A percentile compares a stretch with the other conserved stretches of the same genome.
phyloP scores from a whole-genome alignment of 2,797 vertebrate genomes.

The Tolypeutes matacus region DNA sequence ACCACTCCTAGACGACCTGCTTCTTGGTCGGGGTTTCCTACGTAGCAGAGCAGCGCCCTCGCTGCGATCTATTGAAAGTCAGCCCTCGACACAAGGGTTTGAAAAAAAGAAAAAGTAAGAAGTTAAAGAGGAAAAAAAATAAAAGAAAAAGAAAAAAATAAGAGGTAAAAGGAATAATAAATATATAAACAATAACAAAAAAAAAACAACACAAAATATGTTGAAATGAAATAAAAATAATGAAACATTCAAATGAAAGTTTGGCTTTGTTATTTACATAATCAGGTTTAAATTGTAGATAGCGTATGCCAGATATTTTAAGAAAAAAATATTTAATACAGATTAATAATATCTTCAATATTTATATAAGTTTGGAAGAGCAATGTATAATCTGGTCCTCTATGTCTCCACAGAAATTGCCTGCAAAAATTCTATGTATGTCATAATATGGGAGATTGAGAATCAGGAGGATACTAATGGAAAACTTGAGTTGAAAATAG shows the following conservation, averaged over 20 bases:
- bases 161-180: no score
- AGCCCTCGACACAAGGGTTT: no score
- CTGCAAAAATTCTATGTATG: neutral
- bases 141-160: no score
- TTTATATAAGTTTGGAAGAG: neutral
- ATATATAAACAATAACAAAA: no score
- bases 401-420: neutral
- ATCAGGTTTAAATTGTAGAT: neutral
- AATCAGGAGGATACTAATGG: neutral
- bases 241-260: neutral
- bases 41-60: no score
- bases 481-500: neutral
- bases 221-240: neutral
- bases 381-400: neutral
- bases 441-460: neutral
- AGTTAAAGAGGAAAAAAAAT: no score
- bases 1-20: no score
- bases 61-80: no score
- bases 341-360: neutral
- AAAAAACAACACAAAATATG: neutral
- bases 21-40: no score
- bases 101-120: no score
- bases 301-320: neutral
- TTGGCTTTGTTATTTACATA: neutral
- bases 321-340: neutral